Base-by-base conservation (phyloP, 2,888 invertebrate genomes). In the Tetropium fuscum region DNA sequence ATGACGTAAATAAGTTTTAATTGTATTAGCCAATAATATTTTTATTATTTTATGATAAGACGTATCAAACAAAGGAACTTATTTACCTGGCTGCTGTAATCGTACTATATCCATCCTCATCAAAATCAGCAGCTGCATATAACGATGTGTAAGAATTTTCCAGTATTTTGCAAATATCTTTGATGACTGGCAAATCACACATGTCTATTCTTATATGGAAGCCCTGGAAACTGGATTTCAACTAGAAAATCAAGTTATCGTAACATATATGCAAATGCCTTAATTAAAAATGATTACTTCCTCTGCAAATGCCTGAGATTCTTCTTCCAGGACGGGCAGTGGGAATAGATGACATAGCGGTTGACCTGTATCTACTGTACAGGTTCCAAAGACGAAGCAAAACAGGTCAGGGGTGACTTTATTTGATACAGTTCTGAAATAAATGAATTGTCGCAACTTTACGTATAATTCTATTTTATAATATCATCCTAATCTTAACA, bases 301-400 rank as follows among this genome's bases (percentile, higher is more conserved):
- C 4, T 44, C 16, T 16, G 27, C 27, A 11, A 11, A 15, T 44
- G 16, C 1, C 1, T 16, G 6, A 15, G 15, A 25, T 8, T 30
- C 44, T 6, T 27, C 4, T 44, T 44, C 44, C 2, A 47, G 40
- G 8, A 65, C 56, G 16, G 74, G 73, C 38, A 70, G 60, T 11
- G 78, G 77, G 59, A 78, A 78, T 11, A 78, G 67, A 62, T 78
- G 75, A 40, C 78, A 78, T 19, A 71, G 71, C 4, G 69, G 41
- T 51, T 67, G 61, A 3, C 70, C 74, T 7, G 68, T 51, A 49
- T 77, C 76, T 4, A 72, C 60, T 16, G 59, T 68, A 53, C 78
- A 78, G 3, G 75, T 66, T 11, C 69, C 69, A 38, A 76, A 61
- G 3, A 68, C 67, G 44, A 75, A 73, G 58, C 78, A 78, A 49